Evolutionary conservation across 2,113 vertebrate genomes (phyloP).

Genomic region (Rhinoderma darwinii): DNA sequence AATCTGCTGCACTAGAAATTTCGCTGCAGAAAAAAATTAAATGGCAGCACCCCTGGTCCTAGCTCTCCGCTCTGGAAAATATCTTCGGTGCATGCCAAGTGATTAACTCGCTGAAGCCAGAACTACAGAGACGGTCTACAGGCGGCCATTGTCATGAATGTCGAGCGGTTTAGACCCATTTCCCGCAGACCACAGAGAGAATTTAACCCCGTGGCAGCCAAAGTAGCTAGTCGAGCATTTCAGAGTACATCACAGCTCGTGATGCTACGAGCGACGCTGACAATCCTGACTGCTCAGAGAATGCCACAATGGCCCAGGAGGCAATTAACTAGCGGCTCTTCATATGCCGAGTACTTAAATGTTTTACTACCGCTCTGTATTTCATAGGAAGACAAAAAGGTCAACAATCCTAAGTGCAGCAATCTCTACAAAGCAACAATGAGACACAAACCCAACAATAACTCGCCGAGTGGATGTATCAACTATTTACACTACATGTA

Average conservation of each 20-base stretch:
- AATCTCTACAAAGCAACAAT: no score
- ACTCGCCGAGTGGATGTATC: no score
- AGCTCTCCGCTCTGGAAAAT: constrained; percentile 67
- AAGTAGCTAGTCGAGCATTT: not conserved
- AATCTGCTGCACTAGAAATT: constrained; percentile 65
- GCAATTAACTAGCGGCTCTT: not conserved
- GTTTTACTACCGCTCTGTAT: not conserved
- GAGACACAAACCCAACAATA: no score
- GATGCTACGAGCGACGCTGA: not conserved
- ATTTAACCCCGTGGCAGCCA: constrained; percentile 5
- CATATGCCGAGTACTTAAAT: not conserved
- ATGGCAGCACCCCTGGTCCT: constrained; percentile 62
- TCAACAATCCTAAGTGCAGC: no score
- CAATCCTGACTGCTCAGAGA: not conserved
- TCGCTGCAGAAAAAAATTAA: constrained; percentile 59
- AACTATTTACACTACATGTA: no score
- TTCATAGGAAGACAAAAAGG: not conserved
- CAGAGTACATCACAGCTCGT: not conserved
- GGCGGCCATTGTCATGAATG: constrained; percentile 13
- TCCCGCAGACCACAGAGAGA: not conserved
- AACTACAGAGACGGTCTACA: not conserved
- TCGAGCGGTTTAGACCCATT: no score
- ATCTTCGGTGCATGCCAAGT: constrained; percentile 61
- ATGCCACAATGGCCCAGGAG: no score
- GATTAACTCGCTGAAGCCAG: constrained; percentile 64